Base-by-base conservation (phyloP, 1,140 invertebrate genomes). In the Vanessa tameamea region DNA sequence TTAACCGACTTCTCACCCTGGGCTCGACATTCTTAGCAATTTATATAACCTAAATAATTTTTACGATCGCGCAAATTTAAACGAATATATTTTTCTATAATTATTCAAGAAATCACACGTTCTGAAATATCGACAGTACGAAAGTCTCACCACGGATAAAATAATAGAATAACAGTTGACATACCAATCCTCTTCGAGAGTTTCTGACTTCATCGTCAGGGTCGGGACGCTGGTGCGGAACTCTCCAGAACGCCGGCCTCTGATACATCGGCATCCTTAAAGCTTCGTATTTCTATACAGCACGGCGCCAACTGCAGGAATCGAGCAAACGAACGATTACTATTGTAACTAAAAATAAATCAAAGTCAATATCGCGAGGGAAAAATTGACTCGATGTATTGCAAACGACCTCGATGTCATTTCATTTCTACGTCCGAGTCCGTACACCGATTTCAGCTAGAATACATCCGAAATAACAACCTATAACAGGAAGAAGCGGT, bases 231-330 rank as follows among this genome's bases (percentile, higher is more conserved):
- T 93, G 93, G 75, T 93, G 89, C 13, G 94, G 93, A 69, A 94
- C 87, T 72, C 93, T 93, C 94, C 94, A 95, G 86, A 95, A 95
- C 55, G 94, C 91, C 70, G 94, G 94, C 79, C 94, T 91, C 82
- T 94, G 93, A 83, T 94, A 95, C 89, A 94, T 26, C 96, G 97
- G 86, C 96, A 96, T 90, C 95, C 64, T 53, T 57, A 43, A 14
- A 50, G 13, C 43, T 13, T 50, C 8, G 11, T n/a, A 47, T 23
- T 20, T 69, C 53, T 69, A 20, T 47, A 61, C 2, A 20, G 26
- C 57, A 31, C 51, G 47, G 37, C 12, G 23, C 51, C 4, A 3
- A 64, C 69, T 71, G 59, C 48, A 71, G n/a, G 53, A 53, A 31
- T 16, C 57, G 23, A 43, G 37, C 48, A 8, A 9, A 31, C 26